phyloP scores from a whole-genome alignment of 2,797 vertebrate species.

The Acanthiza pusilla region DNA sequence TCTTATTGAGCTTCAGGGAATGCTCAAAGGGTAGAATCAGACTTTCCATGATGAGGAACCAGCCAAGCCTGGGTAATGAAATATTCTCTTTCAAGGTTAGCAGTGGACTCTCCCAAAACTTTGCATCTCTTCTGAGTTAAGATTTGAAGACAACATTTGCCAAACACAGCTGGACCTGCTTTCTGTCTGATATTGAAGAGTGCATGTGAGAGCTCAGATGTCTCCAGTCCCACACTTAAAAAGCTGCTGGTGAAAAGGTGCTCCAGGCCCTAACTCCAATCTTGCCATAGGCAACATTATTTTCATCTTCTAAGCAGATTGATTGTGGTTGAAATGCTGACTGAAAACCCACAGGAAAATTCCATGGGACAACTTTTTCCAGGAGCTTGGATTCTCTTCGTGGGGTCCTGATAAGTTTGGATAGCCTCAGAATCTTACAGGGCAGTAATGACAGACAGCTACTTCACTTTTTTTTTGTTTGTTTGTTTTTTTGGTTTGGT shows the following conservation, averaged over 20 bases:
- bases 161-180: background rate
- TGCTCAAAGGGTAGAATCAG: background rate
- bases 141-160: background rate
- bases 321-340: background rate
- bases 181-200: background rate
- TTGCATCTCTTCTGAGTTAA: background rate
- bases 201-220: background rate
- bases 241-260: rapidly evolving
- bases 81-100: background rate
- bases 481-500: too few species aligned
- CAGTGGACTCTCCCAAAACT: background rate
- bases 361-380: background rate
- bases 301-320: background rate
- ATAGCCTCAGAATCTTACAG: background rate
- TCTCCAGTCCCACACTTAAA: background rate
- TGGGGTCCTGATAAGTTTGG: background rate
- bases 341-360: background rate
- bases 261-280: background rate
- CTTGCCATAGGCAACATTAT: background rate
- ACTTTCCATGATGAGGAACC: background rate
- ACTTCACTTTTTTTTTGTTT: background rate
- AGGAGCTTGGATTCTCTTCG: background rate
- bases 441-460: background rate
- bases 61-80: background rate
- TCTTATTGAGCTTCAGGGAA: background rate